Evolutionary conservation across 2,113 vertebrate genomes (phyloP), one percentile per base, ranked within the genome.

Genomic region (Zootoca vivipara): DNA sequence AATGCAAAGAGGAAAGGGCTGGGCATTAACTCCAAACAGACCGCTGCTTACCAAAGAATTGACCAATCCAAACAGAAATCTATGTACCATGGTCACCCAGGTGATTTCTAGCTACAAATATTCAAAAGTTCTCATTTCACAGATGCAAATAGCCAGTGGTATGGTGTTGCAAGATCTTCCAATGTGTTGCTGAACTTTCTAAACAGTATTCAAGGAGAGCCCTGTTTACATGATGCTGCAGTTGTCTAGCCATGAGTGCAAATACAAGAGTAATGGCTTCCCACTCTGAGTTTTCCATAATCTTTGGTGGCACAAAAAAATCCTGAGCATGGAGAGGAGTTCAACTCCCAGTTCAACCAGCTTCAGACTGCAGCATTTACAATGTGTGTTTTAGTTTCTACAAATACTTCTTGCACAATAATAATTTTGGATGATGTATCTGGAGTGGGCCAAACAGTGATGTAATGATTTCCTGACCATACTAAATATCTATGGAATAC

Each of bases 1-100:
- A 96, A 95, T 91, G 70, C 91, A 89, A 92, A 94, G 90, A 85
- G 85, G n/a, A 89, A 93, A 90, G 87, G 85, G 88, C 90, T 90
- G 89, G 83, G 26, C 0, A 89, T 89, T 90, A 93, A 94, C 88
- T 92, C 94, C 65, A 90, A 89, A 64, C 74, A 85, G 80, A 62
- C 93, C 88, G 87, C 78, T 84, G 85, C 92, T 74, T 85, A 56
- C 83, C 88, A 92, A 70, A 5, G 56, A 83, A 90, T 90, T 6
- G 56, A 82, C 89, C 91, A 89, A 85, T 30, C 79, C 88, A 22
- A 85, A 82, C 84, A 87, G 62, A 64, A 89, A 81, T 89, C 42
- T 52, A 62, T 73, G 12, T 10, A 52, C 26, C 22, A 30, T 52
- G 40, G 30, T 64, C 78, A 26, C 69, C 12, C 35, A 83, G 72